phyloP scores from a whole-genome alignment of 2,113 vertebrate genomes.

The Stigmatopora argus region DNA sequence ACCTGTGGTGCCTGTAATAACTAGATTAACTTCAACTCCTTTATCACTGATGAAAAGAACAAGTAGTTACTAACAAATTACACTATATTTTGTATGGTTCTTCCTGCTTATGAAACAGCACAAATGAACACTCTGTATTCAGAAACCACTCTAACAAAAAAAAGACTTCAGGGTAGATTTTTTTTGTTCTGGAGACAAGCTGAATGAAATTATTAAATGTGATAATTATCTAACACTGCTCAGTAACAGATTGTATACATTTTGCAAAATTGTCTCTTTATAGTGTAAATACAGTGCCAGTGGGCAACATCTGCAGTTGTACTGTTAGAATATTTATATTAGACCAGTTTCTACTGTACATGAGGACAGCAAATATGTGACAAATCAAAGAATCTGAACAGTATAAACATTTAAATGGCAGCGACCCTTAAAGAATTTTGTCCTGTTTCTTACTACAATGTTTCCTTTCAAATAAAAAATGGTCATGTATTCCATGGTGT shows the following conservation, averaged over 20 bases:
- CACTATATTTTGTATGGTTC: slow-evolving; percentile 38
- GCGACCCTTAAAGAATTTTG: slow-evolving; percentile 34
- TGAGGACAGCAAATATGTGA: slow-evolving; percentile 16
- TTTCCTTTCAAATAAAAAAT: slow-evolving; percentile 30
- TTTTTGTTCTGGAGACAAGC: slow-evolving; percentile 18
- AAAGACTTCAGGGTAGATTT: slow-evolving; percentile 28
- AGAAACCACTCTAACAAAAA: slow-evolving; percentile 25
- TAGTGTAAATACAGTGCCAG: slow-evolving; percentile 60
- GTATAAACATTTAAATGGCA: slow-evolving; percentile 45
- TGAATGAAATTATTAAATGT: slow-evolving; percentile 13
- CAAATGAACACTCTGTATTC: slow-evolving; percentile 26
- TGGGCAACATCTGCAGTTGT: slow-evolving; percentile 44
- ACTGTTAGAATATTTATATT: slow-evolving; percentile 61
- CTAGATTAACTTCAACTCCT: slow-evolving; percentile 24
- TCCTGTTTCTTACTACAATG: slow-evolving; percentile 10
- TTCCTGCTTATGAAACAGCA: slow-evolving; percentile 50
- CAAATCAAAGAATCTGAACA: slow-evolving; percentile 33
- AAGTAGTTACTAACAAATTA: slow-evolving; percentile 35
- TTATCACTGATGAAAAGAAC: slow-evolving; percentile 33
- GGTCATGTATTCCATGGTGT: slow-evolving; percentile 22
- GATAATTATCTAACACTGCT: slow-evolving; percentile 30
- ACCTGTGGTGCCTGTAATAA: slow-evolving; percentile 62
- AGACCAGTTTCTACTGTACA: slow-evolving; percentile 52
- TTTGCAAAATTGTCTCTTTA: slow-evolving; percentile 60
- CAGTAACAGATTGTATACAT: slow-evolving; percentile 48